phyloP scores from a whole-genome alignment of 2,113 vertebrate genomes.

The Apistogramma diplotaenia region DNA sequence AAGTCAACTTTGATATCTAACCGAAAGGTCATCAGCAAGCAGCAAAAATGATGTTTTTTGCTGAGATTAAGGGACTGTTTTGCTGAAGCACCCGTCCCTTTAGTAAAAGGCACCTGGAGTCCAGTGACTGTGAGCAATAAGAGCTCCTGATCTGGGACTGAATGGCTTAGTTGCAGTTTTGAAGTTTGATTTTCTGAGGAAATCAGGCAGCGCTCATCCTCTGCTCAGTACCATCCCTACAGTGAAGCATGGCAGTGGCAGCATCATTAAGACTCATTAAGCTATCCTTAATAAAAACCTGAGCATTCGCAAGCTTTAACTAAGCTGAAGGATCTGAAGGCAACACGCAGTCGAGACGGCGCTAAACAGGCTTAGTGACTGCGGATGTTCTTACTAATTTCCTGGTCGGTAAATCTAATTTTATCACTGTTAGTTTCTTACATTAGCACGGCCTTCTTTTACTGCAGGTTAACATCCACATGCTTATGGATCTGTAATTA shows the following conservation, averaged over 20 bases:
- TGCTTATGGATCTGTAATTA: too few relatives aligned
- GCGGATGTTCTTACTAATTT: background rate
- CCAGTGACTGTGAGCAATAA: background rate
- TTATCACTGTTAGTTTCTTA: too few relatives aligned
- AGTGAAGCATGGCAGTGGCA: background rate
- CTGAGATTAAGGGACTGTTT: background rate
- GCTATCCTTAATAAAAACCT: background rate
- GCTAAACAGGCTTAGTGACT: background rate
- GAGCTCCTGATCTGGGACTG: background rate
- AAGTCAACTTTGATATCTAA: too few relatives aligned
- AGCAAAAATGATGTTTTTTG: too few relatives aligned
- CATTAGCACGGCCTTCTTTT: too few relatives aligned
- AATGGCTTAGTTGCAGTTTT: background rate
- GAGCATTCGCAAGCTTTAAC: background rate
- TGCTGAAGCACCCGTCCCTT: background rate
- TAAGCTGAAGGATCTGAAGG: background rate
- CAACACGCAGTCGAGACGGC: background rate
- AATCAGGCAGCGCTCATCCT: background rate
- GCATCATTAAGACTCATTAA: background rate
- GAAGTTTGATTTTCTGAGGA: background rate
- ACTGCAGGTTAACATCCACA: too few relatives aligned
- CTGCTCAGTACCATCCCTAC: background rate
- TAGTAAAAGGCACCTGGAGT: background rate
- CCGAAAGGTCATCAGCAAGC: too few relatives aligned
- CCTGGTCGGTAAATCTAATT: background rate